A percentile compares a stretch with the other conserved stretches of the same genome.
Evolutionary conservation across 1,140 invertebrate genomes (phyloP).

Genomic region (Diorhabda carinulata): DNA sequence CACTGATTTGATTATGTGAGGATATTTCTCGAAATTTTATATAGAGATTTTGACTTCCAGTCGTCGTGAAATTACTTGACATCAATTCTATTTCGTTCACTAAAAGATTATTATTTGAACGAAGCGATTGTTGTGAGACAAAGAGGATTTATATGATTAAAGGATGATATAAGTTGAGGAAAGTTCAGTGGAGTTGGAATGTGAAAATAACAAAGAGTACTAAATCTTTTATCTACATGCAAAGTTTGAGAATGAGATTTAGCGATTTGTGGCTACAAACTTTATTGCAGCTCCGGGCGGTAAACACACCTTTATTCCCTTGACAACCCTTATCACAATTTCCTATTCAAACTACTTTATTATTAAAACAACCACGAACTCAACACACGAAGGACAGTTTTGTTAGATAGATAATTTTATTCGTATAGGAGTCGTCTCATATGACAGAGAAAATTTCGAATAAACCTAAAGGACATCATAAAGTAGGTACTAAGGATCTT

Average conservation of each 20-base stretch:
- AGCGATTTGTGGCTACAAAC: neutral
- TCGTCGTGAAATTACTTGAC: no score
- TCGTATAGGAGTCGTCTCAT: neutral
- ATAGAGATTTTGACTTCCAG: no score
- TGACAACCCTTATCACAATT: conserved; percentile 2
- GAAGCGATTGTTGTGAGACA: no score
- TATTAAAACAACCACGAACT: conserved; percentile 1
- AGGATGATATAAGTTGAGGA: no score
- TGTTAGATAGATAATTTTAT: neutral
- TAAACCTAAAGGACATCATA: no score
- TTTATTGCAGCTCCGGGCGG: conserved; percentile 1
- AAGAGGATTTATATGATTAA: no score
- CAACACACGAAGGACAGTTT: neutral
- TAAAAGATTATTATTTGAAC: no score
- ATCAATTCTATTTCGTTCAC: no score
- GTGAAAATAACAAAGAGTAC: neutral
- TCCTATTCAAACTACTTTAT: conserved; percentile 2
- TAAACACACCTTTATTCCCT: conserved; percentile 1
- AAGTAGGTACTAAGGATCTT: no score
- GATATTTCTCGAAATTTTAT: no score
- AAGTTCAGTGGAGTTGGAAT: neutral
- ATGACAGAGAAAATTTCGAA: neutral
- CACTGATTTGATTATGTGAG: no score
- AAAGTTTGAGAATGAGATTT: neutral
- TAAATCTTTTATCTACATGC: conserved; percentile 2